These are phyloP conservation scores for Chondrosia reniformis DNA, from an alignment of 37 sponge, comb jelly and placozoan genomes.

Conservation along the genomic window DNA sequence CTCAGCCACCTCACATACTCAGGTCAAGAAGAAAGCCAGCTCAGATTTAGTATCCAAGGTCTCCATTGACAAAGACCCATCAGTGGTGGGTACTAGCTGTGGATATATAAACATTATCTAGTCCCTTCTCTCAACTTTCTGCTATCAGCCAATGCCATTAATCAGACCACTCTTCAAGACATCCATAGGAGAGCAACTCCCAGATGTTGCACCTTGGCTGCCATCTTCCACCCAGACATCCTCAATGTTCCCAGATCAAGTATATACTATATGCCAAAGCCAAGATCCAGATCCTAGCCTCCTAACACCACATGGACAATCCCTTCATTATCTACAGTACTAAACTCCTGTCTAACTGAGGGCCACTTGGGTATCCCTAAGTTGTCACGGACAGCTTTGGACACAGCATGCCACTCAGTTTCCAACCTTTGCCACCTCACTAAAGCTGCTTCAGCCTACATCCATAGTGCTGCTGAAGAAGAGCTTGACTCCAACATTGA, in stretches of 20 bases:
- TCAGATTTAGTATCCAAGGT: conserved; percentile 1
- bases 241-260: neutral
- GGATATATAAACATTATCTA: conserved; percentile 21
- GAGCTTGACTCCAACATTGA: neutral
- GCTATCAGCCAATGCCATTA: neutral
- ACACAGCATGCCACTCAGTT: neutral
- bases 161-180: neutral
- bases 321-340: neutral
- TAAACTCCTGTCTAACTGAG: neutral
- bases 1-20: neutral
- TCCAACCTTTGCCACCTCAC: neutral
- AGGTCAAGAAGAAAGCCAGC: neutral
- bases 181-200: conserved; percentile 15
- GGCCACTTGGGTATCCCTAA: neutral
- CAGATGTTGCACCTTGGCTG: neutral
- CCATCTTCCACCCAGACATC: conserved; percentile 11
- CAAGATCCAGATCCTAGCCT: neutral
- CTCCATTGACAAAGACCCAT: conserved; percentile 25
- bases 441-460: conserved; percentile 7
- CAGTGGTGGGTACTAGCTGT: conserved; percentile 22
- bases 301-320: neutral
- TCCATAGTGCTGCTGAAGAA: neutral
- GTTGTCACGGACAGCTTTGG: neutral
- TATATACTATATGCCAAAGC: neutral
- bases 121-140: neutral